Conservation (phyloP, 2,888 invertebrate genomes). For the Cataglyphis livida region DNA sequence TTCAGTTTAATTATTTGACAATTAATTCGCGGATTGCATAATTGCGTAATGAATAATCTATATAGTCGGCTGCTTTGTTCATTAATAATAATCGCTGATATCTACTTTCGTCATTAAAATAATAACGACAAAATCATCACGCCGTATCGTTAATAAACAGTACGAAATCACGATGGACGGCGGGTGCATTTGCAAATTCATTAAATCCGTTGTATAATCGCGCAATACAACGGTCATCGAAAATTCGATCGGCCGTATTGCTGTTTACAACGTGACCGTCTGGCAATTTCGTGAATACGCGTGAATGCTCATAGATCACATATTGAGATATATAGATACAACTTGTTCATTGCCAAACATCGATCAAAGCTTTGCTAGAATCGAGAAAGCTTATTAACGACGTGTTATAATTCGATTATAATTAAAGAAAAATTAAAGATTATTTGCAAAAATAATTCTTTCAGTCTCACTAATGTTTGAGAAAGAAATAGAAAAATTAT, state of each 20-base stretch:
- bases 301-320: not conserved
- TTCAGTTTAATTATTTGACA: constrained; percentile 30
- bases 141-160: constrained; percentile 60
- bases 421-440: not conserved
- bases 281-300: constrained; percentile 23
- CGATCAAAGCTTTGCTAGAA: not conserved
- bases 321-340: not conserved
- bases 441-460: not conserved
- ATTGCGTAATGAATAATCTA: constrained; percentile 25
- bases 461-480: not conserved
- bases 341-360: constrained; percentile 2
- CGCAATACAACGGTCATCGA: constrained; percentile 16
- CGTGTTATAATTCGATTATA: not conserved
- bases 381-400: not conserved
- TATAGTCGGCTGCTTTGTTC: constrained; percentile 7
- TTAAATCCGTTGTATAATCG: constrained; percentile 66
- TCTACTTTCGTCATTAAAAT: constrained; percentile 66
- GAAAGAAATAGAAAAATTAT: not conserved
- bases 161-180: constrained; percentile 18
- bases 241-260: constrained; percentile 23
- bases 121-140: constrained; percentile 68
- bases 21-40: constrained; percentile 28
- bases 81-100: constrained; percentile 59
- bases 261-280: constrained; percentile 23
- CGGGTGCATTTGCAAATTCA: constrained; percentile 62